Percentiles rank a stretch among this genome's conserved stretches.
Conservation (phyloP, 2,113 vertebrate species). For the Galeopterus variegatus region DNA sequence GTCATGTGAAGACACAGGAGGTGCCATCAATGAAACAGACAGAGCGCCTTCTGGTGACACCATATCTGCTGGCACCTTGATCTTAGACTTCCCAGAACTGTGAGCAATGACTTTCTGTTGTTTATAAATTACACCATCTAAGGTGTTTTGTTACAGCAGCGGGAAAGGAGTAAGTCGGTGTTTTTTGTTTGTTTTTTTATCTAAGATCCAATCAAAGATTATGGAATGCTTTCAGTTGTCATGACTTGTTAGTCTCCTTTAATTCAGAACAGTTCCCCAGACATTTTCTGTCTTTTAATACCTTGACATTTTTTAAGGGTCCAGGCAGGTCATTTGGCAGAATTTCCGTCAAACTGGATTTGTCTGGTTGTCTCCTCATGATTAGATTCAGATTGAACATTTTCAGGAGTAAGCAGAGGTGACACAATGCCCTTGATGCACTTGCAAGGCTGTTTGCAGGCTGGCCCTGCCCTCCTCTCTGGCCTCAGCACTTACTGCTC, state of each 20-base stretch:
- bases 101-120: not conserved
- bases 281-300: not conserved
- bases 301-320: not conserved
- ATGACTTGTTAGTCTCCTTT: not conserved
- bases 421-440: not conserved
- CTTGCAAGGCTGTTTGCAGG: not conserved
- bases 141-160: not conserved
- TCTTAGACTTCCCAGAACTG: not conserved
- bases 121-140: not conserved
- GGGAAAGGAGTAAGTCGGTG: not conserved
- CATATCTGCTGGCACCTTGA: not conserved
- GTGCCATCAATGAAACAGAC: not conserved
- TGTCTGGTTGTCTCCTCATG: slow-evolving; percentile 22
- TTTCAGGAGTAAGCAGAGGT: not conserved
- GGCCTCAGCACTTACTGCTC: not conserved
- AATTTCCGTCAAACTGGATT: not conserved
- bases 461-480: not conserved
- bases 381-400: slow-evolving; percentile 24
- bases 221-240: not conserved
- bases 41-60: not conserved
- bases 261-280: not conserved
- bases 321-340: not conserved
- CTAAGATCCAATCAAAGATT: slow-evolving; percentile 36
- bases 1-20: not conserved
- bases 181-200: not conserved